Percentiles rank a stretch among this genome's conserved stretches.
phyloP scores from a whole-genome alignment of 2,888 invertebrate species.

The Yponomeuta sedellus region DNA sequence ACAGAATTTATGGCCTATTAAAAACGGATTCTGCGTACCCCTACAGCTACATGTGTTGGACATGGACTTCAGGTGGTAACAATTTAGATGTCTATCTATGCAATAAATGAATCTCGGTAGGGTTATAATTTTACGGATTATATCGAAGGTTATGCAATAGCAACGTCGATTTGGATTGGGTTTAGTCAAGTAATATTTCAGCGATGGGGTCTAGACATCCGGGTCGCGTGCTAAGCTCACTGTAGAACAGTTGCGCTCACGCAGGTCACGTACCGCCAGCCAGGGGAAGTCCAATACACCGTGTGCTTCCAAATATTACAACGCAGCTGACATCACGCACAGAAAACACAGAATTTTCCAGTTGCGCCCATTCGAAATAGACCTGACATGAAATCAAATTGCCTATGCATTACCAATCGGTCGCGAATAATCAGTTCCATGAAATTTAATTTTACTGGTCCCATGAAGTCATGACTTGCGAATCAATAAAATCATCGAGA shows the following conservation, averaged over 20 bases:
- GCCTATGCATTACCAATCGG: constrained; percentile 5
- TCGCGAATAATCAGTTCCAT: constrained; percentile 2
- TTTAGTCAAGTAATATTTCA: neutral
- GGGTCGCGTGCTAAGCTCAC: constrained; percentile 25
- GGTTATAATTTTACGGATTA: neutral
- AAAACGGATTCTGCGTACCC: constrained; percentile 46
- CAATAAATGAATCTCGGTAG: constrained; percentile 14
- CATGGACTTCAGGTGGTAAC: constrained; percentile 33
- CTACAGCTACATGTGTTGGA: constrained; percentile 40
- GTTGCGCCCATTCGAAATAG: constrained; percentile 18
- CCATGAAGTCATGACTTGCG: neutral
- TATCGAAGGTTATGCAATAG: too few relatives aligned
- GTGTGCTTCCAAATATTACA: constrained; percentile 45
- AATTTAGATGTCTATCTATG: constrained; percentile 27
- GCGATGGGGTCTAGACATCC: constrained; percentile 33
- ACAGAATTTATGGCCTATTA: constrained; percentile 55
- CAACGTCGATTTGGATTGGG: neutral
- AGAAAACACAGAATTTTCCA: constrained; percentile 36
- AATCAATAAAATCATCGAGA: constrained; percentile 4
- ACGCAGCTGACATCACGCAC: constrained; percentile 48
- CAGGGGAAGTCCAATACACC: constrained; percentile 50
- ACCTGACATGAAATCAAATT: constrained; percentile 34
- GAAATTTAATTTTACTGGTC: neutral
- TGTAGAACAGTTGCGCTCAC: constrained; percentile 28
- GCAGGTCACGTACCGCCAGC: constrained; percentile 44